Evolutionary conservation across 2,888 invertebrate species (phyloP).

Genomic region (Cancer borealis): DNA sequence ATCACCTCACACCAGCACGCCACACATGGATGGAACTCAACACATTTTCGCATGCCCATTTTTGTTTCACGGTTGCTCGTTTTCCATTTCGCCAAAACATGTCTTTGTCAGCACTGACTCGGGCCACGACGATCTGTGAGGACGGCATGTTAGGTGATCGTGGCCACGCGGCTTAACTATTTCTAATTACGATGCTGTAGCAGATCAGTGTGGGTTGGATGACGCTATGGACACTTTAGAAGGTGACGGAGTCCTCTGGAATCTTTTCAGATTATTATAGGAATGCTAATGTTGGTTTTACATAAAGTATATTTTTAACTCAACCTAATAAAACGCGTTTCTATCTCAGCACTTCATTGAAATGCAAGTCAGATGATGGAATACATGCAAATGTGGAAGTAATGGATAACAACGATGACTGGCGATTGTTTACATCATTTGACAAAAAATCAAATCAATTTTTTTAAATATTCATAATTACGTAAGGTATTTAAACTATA

Average conservation of each 20-base stretch:
- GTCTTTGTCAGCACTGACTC: neutral
- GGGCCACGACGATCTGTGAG: neutral
- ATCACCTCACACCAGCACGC: neutral
- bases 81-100: neutral
- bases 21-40: neutral
- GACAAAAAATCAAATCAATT: too few relatives aligned
- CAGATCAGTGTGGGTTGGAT: neutral
- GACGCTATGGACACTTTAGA: neutral
- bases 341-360: too few relatives aligned
- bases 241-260: neutral
- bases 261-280: neutral
- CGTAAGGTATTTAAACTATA: too few relatives aligned
- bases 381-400: too few relatives aligned
- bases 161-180: neutral
- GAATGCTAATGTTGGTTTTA: too few relatives aligned
- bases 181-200: neutral
- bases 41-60: neutral
- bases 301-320: too few relatives aligned
- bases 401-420: too few relatives aligned
- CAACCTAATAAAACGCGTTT: too few relatives aligned
- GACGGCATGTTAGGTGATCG: neutral
- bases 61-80: conserved; percentile 8
- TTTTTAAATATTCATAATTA: too few relatives aligned
- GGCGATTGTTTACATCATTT: too few relatives aligned
- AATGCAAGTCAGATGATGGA: too few relatives aligned